A percentile compares a stretch with the other conserved stretches of the same genome.
Evolutionary conservation across 2,113 vertebrate species (phyloP).

Genomic region (Halichoerus grypus): DNA sequence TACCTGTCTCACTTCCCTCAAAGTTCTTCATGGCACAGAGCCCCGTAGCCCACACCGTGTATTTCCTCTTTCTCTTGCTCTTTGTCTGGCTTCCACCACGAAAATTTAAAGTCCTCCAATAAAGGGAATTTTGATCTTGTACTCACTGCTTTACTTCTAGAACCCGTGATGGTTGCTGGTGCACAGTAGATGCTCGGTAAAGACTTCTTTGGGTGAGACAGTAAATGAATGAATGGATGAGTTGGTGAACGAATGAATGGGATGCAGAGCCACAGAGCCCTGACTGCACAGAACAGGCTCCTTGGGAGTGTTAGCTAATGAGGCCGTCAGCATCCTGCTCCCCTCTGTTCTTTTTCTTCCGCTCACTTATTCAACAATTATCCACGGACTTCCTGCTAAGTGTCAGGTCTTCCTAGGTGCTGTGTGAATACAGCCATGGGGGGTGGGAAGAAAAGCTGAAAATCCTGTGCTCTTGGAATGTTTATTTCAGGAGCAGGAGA

Average conservation of each 20-base stretch:
- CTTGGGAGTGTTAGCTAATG: not conserved
- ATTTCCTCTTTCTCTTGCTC: not conserved
- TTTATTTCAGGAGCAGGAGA: not conserved
- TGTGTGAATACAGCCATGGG: not conserved
- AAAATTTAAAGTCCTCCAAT: not conserved
- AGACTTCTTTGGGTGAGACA: not conserved
- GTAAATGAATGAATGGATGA: not conserved
- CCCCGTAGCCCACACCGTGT: fast-evolving
- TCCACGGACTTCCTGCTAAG: not conserved
- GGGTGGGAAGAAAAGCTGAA: not conserved
- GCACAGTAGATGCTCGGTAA: not conserved
- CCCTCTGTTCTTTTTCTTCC: not conserved
- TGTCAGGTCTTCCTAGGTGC: not conserved
- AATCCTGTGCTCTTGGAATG: not conserved
- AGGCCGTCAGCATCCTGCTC: not conserved
- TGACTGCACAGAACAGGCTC: not conserved
- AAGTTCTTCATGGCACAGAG: fast-evolving
- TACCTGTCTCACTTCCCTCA: no score
- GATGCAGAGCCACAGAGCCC: fast-evolving
- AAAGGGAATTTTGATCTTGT: no score
- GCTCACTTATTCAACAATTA: not conserved
- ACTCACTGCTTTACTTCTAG: not conserved
- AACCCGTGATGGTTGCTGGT: not conserved
- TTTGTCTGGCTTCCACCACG: not conserved
- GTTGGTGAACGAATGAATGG: not conserved